phyloP scores from a whole-genome alignment of 2,113 vertebrate genomes.

The Odontesthes bonariensis region DNA sequence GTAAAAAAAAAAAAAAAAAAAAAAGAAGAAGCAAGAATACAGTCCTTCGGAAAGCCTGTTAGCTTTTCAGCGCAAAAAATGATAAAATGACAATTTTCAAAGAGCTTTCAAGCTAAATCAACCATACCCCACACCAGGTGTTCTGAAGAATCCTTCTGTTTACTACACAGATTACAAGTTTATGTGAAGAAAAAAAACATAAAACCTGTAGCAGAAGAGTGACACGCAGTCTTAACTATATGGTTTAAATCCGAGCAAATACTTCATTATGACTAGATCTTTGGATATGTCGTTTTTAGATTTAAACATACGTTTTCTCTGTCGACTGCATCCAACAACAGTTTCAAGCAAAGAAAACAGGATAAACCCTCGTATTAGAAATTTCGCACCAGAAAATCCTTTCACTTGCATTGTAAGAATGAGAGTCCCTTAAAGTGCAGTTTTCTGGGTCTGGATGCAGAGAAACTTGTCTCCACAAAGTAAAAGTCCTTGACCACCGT shows the following conservation, averaged over 20 bases:
- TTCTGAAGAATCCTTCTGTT: constrained; percentile 48
- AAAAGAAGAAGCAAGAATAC: too few relatives aligned
- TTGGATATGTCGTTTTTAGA: not conserved
- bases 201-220: constrained; percentile 10
- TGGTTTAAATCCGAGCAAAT: constrained; percentile 16
- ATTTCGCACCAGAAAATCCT: constrained; percentile 21
- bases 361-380: constrained; percentile 1
- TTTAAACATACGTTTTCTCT: constrained; percentile 16
- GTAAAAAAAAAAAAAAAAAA: constrained; percentile 28
- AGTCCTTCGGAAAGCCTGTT: not conserved
- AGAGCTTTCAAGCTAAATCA: constrained; percentile 48
- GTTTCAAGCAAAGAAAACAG: constrained; percentile 40
- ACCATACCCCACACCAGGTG: constrained; percentile 76
- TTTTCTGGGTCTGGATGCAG: constrained; percentile 25
- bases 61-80: constrained; percentile 29
- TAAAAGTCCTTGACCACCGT: constrained; percentile 6
- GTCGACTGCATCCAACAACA: constrained; percentile 5
- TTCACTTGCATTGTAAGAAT: not conserved
- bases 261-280: constrained; percentile 4
- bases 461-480: constrained; percentile 21
- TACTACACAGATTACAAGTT: constrained; percentile 3
- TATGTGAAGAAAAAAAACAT: constrained; percentile 4
- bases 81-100: constrained; percentile 1
- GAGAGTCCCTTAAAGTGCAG: constrained; percentile 26
- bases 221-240: constrained; percentile 15